Base-by-base conservation (phyloP, 1,140 invertebrate genomes). In the Bombyx mandarina region DNA sequence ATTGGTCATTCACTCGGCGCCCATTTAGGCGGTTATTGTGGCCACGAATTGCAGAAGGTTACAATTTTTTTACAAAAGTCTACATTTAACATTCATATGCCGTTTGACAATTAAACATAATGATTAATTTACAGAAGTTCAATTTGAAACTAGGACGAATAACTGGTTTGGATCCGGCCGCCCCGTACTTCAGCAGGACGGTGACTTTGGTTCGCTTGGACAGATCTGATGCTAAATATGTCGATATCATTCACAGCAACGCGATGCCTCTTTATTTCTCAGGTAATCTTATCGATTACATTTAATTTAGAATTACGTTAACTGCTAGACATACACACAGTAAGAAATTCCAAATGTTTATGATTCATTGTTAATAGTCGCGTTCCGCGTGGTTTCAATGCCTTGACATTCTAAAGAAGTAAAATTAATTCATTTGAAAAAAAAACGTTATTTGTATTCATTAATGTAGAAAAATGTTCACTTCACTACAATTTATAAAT, bases 1-100 rank as follows among this genome's bases (percentile, higher is more conserved):
- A 96, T 98, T 64, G 97, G 96, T 0, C 97, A 98, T 84, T 97
- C 95, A 45, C 88, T 98, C 4, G 97, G 96, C 0, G 92, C 93
- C 8, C 97, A 98, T 86, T 88, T 96, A 7, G 93, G 91, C 53
- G 96, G 96, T 6, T 97, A 97, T 75, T 90, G 93, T 9, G 96
- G 96, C 1, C 91, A 92, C 65, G 90, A 91, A 26, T 77, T 97
- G 47, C 90, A 91, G 81, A 90, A 88, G 61, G 90, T 63, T 18
- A 12, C 43, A 43, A 54, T 12, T 47, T 43, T 42, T 3, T 51
- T 42, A 51, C 26, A 22, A 50, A 8, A 3, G 42, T 51, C 8
- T 51, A 49, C 22, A 49, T 2, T 0, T 12, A 6, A 22, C 22
- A 50, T 18, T 50, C 12, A 26, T 12, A 12, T 49, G n/a, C 22